Evolutionary conservation across 92 coral and sea anemone species (phyloP).

Genomic region (Siderastrea siderea): DNA sequence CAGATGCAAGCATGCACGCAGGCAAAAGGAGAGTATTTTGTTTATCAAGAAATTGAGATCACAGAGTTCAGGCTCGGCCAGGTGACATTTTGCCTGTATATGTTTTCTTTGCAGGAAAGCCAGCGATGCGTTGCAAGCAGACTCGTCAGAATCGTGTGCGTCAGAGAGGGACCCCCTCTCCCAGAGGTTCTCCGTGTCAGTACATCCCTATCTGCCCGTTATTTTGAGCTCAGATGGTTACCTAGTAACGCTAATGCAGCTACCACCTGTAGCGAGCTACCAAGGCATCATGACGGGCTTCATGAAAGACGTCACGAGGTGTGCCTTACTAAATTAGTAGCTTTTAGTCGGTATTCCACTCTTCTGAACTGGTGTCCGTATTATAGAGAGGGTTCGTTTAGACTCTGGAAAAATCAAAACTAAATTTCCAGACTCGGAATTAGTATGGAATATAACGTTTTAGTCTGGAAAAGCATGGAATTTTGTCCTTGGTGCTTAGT

Average conservation of each 20-base stretch:
- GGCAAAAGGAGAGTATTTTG: no score
- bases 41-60: no score
- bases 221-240: slow-evolving; percentile 96
- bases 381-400: no score
- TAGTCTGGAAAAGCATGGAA: no score
- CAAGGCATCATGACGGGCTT: slow-evolving; percentile 78
- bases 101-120: slow-evolving; percentile 53
- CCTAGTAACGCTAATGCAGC: slow-evolving; percentile 88
- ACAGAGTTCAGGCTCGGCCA: no score
- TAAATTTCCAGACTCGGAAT: no score
- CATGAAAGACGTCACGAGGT: slow-evolving; percentile 81
- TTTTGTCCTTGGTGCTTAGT: no score
- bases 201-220: slow-evolving; percentile 86
- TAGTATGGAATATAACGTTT: no score
- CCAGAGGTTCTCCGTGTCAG: slow-evolving; percentile 91
- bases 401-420: no score
- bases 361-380: no score
- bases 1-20: no score
- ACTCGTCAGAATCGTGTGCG: slow-evolving; percentile 77
- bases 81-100: background rate
- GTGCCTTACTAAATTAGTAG: background rate
- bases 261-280: slow-evolving; percentile 84
- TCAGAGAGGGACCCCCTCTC: slow-evolving; percentile 82
- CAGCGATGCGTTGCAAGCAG: slow-evolving; percentile 44
- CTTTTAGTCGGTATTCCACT: background rate